Conservation (phyloP, 1,140 invertebrate genomes). For the Tenebrio molitor region DNA sequence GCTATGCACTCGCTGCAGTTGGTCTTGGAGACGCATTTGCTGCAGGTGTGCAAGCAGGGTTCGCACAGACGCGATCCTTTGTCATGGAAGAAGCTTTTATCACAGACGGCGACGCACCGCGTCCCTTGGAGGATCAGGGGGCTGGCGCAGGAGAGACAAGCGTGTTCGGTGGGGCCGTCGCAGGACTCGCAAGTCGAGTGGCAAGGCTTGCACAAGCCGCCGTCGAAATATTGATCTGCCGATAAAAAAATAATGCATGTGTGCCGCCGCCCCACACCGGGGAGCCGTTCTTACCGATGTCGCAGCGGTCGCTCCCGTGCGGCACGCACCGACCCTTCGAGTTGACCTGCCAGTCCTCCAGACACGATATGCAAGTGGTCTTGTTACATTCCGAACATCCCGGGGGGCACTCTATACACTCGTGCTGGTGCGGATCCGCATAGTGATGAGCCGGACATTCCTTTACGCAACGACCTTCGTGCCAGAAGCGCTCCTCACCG, state of each 20-base stretch:
- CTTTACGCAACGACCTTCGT: slow-evolving; percentile 75
- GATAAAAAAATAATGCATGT: too few species aligned
- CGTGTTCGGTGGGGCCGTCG: slow-evolving; percentile 75
- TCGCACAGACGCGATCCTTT: slow-evolving; percentile 74
- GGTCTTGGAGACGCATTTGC: slow-evolving; percentile 79
- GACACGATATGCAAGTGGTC: slow-evolving; percentile 77
- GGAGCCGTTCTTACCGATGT: slow-evolving; percentile 70
- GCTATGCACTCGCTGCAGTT: slow-evolving; percentile 84
- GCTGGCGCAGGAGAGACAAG: slow-evolving; percentile 78
- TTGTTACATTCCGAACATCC: slow-evolving; percentile 81
- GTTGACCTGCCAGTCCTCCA: slow-evolving; percentile 79
- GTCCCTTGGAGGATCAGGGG: slow-evolving; percentile 77
- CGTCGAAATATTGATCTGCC: slow-evolving; percentile 80
- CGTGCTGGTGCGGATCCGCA: slow-evolving; percentile 80
- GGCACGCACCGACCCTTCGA: slow-evolving; percentile 80
- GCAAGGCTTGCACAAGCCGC: slow-evolving; percentile 77
- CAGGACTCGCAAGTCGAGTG: slow-evolving; percentile 81
- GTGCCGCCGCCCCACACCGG: too few species aligned
- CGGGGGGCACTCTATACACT: slow-evolving; percentile 79
- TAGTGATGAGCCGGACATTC: slow-evolving; percentile 80
- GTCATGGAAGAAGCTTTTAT: slow-evolving; percentile 78
- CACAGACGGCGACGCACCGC: slow-evolving; percentile 80
- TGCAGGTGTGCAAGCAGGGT: slow-evolving; percentile 84
- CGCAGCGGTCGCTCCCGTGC: slow-evolving; percentile 76
- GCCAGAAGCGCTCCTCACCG: slow-evolving; percentile 74